A percentile compares a stretch with the other conserved stretches of the same genome.
These are phyloP conservation scores for Heliconius ismenius DNA, from an alignment of 2,888 invertebrate species.

Conservation along the genomic window DNA sequence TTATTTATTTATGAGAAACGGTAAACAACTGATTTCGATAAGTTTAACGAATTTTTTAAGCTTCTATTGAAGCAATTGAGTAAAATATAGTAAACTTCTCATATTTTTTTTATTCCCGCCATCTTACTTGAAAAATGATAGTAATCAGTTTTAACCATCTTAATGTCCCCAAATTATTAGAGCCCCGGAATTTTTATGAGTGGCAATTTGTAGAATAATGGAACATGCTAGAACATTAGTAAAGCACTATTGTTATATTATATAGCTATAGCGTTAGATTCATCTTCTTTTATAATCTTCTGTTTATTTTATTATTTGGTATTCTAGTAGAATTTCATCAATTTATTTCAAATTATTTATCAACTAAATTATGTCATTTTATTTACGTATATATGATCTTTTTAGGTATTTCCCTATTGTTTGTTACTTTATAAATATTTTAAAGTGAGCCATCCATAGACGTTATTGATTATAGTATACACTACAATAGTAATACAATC, in stretches of 20 bases:
- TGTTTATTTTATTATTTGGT: background rate
- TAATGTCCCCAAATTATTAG: slow-evolving; percentile 38
- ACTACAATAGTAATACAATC: slow-evolving; percentile 25
- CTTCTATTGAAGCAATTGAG: background rate
- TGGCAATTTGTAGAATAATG: slow-evolving; percentile 35
- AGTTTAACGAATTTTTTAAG: too few species aligned
- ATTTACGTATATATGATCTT: background rate
- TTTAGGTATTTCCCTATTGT: background rate
- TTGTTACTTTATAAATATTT: slow-evolving; percentile 1
- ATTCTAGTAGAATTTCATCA: too few species aligned
- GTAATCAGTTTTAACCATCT: slow-evolving; percentile 13
- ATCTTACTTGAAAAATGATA: slow-evolving; percentile 4
- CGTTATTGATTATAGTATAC: slow-evolving; percentile 10
- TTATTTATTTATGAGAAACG: too few species aligned
- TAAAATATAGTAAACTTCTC: background rate
- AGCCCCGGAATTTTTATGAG: slow-evolving; percentile 40
- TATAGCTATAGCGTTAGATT: background rate
- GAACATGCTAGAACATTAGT: background rate
- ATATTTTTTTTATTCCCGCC: background rate
- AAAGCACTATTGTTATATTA: slow-evolving; percentile 9
- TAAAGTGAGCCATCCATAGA: slow-evolving; percentile 1
- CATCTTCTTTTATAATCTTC: background rate
- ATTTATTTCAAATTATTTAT: background rate
- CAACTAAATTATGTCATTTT: background rate
- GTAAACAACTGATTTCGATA: background rate